These are phyloP conservation scores for Scleropages formosus DNA, from an alignment of 2,797 vertebrate genomes.

Conservation along the genomic window DNA sequence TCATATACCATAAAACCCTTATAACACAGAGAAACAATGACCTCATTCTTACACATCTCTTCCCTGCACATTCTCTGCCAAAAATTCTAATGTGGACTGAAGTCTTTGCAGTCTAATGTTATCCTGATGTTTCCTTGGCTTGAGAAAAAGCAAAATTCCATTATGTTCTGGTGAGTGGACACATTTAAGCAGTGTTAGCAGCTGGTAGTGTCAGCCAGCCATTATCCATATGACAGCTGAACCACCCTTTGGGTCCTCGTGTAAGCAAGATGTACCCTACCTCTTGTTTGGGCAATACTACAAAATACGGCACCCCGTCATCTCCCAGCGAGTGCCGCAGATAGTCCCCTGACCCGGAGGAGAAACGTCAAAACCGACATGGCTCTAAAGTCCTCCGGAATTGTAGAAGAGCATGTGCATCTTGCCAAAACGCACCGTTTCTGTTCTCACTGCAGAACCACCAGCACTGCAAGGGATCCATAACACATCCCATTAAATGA, in stretches of 20 bases:
- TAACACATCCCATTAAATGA: no score
- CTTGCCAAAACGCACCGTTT: no score
- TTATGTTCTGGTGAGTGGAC: neutral
- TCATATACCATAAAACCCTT: neutral
- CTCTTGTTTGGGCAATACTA: no score
- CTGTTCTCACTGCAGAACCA: no score
- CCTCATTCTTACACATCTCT: neutral
- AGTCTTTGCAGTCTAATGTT: slow-evolving; percentile 17
- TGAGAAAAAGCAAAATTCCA: neutral
- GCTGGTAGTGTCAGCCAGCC: neutral
- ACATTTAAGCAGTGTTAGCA: neutral
- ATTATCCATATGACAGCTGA: neutral
- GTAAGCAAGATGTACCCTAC: no score
- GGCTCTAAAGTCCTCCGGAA: no score
- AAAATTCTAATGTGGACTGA: slow-evolving; percentile 21
- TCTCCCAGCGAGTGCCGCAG: no score
- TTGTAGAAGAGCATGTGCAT: no score
- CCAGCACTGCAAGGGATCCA: no score
- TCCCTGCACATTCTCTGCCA: neutral
- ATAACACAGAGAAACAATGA: neutral
- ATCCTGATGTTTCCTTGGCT: slow-evolving; percentile 17
- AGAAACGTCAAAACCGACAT: no score
- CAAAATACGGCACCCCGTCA: no score
- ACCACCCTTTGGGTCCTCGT: neutral
- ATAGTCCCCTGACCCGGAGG: no score